Evolutionary conservation across 2,888 invertebrate genomes (phyloP).

Genomic region (Xestia rhomboidea): DNA sequence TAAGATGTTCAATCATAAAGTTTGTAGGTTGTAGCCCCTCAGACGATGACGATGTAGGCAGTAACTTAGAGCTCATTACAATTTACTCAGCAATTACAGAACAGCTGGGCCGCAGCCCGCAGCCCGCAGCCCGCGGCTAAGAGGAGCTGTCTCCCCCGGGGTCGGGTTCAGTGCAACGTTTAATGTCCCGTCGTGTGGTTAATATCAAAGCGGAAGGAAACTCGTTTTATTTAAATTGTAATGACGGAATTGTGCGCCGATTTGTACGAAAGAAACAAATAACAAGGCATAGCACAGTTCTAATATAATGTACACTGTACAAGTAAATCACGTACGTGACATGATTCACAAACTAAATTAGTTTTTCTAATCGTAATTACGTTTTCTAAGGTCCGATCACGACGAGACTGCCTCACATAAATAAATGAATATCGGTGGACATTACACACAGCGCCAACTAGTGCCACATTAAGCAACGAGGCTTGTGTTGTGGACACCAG

Average conservation of each 20-base stretch:
- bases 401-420: not conserved
- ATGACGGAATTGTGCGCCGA: slow-evolving; percentile 3
- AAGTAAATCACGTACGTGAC: not conserved
- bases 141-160: slow-evolving; percentile 8
- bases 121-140: not conserved
- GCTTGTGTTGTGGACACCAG: too few relatives aligned
- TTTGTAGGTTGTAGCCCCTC: not conserved
- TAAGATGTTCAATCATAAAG: slow-evolving; percentile 20
- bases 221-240: slow-evolving; percentile 36
- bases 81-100: slow-evolving; percentile 42
- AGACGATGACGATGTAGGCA: slow-evolving; percentile 21
- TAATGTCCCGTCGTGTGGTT: slow-evolving; percentile 45
- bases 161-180: slow-evolving; percentile 13
- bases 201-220: slow-evolving; percentile 17
- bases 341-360: slow-evolving; percentile 5
- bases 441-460: too few relatives aligned
- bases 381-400: not conserved
- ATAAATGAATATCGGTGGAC: too few relatives aligned
- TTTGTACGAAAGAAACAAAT: slow-evolving; percentile 12
- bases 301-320: not conserved
- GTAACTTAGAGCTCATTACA: slow-evolving; percentile 41
- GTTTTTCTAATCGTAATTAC: slow-evolving; percentile 2
- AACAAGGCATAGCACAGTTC: not conserved
- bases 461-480: too few relatives aligned
- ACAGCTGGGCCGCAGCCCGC: slow-evolving; percentile 22